phyloP scores from a whole-genome alignment of 1,140 invertebrate genomes.

The Neuroterus valhalla region DNA sequence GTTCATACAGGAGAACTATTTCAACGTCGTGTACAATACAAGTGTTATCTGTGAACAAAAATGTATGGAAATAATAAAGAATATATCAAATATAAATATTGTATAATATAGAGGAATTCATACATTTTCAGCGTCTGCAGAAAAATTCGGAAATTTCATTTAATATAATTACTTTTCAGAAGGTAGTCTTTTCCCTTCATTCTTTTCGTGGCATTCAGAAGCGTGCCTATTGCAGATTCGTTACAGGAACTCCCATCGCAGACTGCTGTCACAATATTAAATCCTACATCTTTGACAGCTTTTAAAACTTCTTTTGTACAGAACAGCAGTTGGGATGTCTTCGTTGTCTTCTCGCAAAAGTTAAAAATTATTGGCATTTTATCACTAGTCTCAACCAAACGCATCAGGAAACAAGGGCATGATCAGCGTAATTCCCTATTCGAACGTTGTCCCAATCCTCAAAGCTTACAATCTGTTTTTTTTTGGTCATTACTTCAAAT shows the following conservation, averaged over 20 bases:
- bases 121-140: neutral
- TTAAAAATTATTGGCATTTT: neutral
- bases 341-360: neutral
- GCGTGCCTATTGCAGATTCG: constrained; percentile 28
- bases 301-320: neutral
- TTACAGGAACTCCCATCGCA: constrained; percentile 43
- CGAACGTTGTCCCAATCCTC: too few relatives aligned
- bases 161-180: neutral
- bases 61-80: neutral
- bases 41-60: constrained; percentile 24
- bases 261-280: constrained; percentile 32
- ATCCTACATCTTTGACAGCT: neutral
- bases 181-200: neutral
- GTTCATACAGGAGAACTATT: constrained; percentile 38
- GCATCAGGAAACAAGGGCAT: neutral
- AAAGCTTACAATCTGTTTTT: neutral
- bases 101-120: neutral
- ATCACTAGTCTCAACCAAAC: neutral
- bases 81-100: neutral
- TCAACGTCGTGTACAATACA: constrained; percentile 31
- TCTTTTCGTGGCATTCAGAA: neutral
- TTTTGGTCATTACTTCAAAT: neutral
- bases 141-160: neutral
- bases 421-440: too few relatives aligned
- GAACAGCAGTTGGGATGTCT: neutral